phyloP scores from a whole-genome alignment of 2,888 invertebrate species.

The Ferrisia virgata region DNA sequence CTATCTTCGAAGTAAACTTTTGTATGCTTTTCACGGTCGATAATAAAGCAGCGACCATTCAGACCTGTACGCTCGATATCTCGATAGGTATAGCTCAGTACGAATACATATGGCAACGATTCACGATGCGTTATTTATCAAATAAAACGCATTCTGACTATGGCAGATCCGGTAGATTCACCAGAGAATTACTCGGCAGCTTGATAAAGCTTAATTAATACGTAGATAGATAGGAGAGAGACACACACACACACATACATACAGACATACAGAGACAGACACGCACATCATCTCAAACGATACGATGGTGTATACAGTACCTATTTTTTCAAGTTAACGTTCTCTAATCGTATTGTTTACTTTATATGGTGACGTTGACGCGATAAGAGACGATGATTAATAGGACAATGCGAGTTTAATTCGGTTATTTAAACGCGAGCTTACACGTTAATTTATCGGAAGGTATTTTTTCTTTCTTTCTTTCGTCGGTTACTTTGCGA shows the following conservation, averaged over 20 bases:
- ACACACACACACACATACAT: not conserved
- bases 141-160: not conserved
- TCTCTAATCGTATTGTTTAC: constrained; percentile 23
- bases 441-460: not conserved
- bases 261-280: not conserved
- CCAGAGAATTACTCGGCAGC: not conserved
- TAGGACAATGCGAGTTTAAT: not conserved
- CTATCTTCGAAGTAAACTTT: no score
- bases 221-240: not conserved
- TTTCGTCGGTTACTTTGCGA: not conserved
- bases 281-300: not conserved
- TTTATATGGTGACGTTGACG: constrained; percentile 6
- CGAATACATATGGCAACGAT: no score
- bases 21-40: no score
- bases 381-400: constrained; percentile 31
- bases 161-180: not conserved
- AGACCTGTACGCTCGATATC: no score
- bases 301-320: no score
- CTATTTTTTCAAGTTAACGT: constrained; percentile 13
- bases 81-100: no score
- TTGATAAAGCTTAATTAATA: not conserved
- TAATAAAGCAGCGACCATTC: no score
- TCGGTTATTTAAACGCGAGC: not conserved
- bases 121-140: not conserved
- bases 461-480: not conserved